Base-by-base conservation (phyloP, 1,140 invertebrate species). In the Apis florea region DNA sequence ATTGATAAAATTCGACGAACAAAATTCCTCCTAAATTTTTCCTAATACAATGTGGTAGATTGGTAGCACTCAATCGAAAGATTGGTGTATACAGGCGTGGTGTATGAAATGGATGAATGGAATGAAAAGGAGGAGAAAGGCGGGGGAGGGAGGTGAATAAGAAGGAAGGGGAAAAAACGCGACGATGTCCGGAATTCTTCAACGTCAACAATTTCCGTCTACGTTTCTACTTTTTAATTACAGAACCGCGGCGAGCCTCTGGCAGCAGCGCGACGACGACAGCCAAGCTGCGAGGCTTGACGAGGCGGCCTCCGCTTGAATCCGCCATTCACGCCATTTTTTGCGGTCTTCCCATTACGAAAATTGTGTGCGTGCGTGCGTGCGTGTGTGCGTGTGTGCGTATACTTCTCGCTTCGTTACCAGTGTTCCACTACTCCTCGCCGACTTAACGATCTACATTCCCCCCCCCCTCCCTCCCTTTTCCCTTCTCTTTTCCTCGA, bases 191-290 rank as follows among this genome's bases (percentile, higher is more conserved):
- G 87, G 86, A 83, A 81, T n/a, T n/a, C 85, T 76, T 87, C 77
- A 82, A 61, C 86, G 82, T 88, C 88, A 85, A 90, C 88, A 89
- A 90, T 90, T 89, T 90, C 87, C 84, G 89, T 88, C 88, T 85
- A 89, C 87, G 73, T 87, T 89, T 89, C 85, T 85, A 88, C 79
- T 90, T 89, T 90, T 89, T 90, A 90, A 90, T 90, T 90, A 90
- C 84, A 83, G 79, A 71, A 74, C 63, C 76, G 72, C 40, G 59
- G 31, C 74, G 64, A 78, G 79, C 73, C 83, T 64, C 61, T 56
- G 77, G 75, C 70, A 61, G 79, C 80, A 70, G 54, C 49, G 64
- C 31, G 56, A 58, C 70, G 61, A 71, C 40, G 70, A 59, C 26
- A 73, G 70, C 71, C 59, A 31, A 76, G 72, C 75, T 79, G 70